Evolutionary conservation across 1,140 invertebrate species (phyloP).

Genomic region (Drosophila subobscura): DNA sequence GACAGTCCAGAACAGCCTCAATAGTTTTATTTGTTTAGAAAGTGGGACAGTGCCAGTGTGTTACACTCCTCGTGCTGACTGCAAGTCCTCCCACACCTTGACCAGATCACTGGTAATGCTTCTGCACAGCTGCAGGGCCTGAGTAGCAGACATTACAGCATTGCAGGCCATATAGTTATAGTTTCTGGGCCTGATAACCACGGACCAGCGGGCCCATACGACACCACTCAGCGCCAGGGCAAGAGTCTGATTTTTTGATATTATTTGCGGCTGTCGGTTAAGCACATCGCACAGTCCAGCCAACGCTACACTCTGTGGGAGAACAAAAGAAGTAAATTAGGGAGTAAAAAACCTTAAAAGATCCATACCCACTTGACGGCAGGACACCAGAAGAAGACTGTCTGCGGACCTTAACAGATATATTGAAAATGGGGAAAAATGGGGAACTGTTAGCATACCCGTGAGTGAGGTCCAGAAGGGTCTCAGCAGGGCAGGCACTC

Average conservation of each 20-base stretch:
- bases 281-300: constrained; percentile 17
- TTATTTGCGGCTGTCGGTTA: constrained; percentile 7
- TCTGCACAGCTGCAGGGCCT: constrained; percentile 12
- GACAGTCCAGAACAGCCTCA: background rate
- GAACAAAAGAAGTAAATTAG: constrained; percentile 1
- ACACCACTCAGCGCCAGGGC: constrained; percentile 2
- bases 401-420: constrained; percentile 6
- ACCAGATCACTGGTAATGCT: background rate
- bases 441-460: constrained; percentile 7
- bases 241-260: constrained; percentile 16
- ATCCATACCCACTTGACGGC: constrained; percentile 27
- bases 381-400: constrained; percentile 27
- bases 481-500: background rate
- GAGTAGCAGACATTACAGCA: constrained; percentile 7
- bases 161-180: constrained; percentile 18
- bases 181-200: constrained; percentile 27
- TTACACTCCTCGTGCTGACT: background rate
- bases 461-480: constrained; percentile 17
- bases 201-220: constrained; percentile 20
- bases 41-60: background rate
- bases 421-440: background rate
- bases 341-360: too few species aligned
- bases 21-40: background rate
- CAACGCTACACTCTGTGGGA: constrained; percentile 9
- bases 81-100: background rate